Percentiles rank a stretch among this genome's conserved stretches.
phyloP scores from a whole-genome alignment of 2,888 invertebrate genomes.

The Melanostoma scalare region DNA sequence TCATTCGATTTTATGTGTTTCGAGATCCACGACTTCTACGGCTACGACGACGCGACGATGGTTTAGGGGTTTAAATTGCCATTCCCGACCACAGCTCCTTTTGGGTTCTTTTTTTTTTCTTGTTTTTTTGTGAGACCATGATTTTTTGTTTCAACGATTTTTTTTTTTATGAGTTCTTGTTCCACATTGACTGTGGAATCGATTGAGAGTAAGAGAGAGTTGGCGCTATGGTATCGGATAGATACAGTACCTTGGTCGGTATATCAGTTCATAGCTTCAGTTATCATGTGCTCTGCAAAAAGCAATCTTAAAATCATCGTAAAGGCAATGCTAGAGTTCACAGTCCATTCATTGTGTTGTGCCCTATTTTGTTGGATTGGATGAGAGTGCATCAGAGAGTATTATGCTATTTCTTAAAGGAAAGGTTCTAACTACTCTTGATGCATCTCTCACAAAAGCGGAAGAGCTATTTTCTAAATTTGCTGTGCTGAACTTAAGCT shows the following conservation, averaged over 20 bases:
- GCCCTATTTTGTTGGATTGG: constrained; percentile 12
- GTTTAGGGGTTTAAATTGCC: constrained; percentile 25
- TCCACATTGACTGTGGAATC: constrained; percentile 60
- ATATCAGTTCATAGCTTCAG: constrained; percentile 51
- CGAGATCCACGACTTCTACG: constrained; percentile 63
- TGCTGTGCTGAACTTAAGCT: too few species aligned
- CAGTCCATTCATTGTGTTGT: neutral
- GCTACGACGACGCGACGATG: neutral
- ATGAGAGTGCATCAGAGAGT: too few species aligned
- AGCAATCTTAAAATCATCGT: neutral
- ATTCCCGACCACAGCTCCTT: constrained; percentile 16
- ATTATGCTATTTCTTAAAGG: too few species aligned
- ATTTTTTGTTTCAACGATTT: constrained; percentile 13
- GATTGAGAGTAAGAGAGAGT: constrained; percentile 44
- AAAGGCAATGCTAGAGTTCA: neutral
- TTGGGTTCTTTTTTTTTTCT: constrained; percentile 11
- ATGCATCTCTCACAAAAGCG: too few species aligned
- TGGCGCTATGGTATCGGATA: constrained; percentile 32
- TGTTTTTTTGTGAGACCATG: neutral
- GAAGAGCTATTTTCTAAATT: too few species aligned
- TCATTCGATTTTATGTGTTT: constrained; percentile 68
- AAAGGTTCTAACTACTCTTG: too few species aligned
- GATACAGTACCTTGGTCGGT: constrained; percentile 30
- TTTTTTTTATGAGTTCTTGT: constrained; percentile 53
- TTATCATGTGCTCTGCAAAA: constrained; percentile 39